Evolutionary conservation across 2,797 vertebrate genomes (phyloP).

Genomic region (Pangasius sanitwongsei): DNA sequence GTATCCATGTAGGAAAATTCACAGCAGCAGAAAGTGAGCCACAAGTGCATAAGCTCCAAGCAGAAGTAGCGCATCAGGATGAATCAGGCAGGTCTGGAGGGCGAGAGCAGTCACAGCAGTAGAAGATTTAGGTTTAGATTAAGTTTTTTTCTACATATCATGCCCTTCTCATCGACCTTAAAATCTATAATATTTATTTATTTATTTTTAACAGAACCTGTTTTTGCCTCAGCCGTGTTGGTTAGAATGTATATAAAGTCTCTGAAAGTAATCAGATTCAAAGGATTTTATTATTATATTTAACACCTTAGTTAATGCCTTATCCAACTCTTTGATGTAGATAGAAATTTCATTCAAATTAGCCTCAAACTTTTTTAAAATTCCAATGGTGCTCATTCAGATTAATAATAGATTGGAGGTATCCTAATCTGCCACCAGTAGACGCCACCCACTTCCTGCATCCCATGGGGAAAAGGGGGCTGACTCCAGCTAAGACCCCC

Average conservation of each 20-base stretch:
- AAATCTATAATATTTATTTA: too few relatives aligned
- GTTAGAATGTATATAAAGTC: not conserved
- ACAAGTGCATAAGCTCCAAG: not conserved
- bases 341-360: not conserved
- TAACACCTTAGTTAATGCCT: not conserved
- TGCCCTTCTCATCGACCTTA: too few relatives aligned
- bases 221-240: not conserved
- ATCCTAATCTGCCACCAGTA: not conserved
- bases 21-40: not conserved
- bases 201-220: not conserved
- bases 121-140: not conserved
- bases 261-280: not conserved
- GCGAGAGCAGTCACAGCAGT: not conserved
- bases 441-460: not conserved
- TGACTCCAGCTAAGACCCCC: not conserved
- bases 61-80: not conserved
- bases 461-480: not conserved
- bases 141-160: not conserved
- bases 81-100: not conserved
- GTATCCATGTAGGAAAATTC: not conserved
- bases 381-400: too few relatives aligned
- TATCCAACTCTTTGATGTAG: not conserved
- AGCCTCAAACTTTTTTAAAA: not conserved
- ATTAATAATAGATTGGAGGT: not conserved
- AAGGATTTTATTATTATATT: not conserved